Evolutionary conservation across 2,888 invertebrate species (phyloP).

Genomic region (Teleiodes luculella): DNA sequence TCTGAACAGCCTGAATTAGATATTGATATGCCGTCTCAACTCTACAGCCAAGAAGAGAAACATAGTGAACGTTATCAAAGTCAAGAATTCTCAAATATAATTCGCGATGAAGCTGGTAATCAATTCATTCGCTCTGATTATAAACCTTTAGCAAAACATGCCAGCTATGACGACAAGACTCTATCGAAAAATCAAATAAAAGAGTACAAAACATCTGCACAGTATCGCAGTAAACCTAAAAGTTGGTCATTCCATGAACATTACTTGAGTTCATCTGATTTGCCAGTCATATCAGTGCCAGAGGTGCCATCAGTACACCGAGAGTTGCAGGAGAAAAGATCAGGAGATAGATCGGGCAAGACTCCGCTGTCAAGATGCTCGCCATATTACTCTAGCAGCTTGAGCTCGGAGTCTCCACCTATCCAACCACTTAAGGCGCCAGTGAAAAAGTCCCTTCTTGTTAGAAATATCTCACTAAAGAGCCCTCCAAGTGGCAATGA

Average conservation of each 20-base stretch:
- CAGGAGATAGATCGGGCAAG: constrained; percentile 68
- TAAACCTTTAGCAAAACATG: constrained; percentile 80
- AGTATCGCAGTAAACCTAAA: constrained; percentile 78
- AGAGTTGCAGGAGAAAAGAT: constrained; percentile 68
- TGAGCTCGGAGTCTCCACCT: constrained; percentile 86
- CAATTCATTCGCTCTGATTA: constrained; percentile 75
- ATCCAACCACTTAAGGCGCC: constrained; percentile 82
- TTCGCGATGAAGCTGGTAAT: constrained; percentile 55
- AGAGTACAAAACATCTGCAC: constrained; percentile 79
- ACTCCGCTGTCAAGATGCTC: constrained; percentile 83
- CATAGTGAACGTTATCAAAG: constrained; percentile 82
- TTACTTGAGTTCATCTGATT: constrained; percentile 75
- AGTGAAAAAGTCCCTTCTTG: constrained; percentile 81
- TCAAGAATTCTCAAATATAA: constrained; percentile 79
- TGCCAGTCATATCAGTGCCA: constrained; percentile 76
- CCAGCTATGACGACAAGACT: constrained; percentile 82
- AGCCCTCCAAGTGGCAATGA: constrained; percentile 87
- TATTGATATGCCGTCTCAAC: constrained; percentile 75
- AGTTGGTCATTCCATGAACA: constrained; percentile 83
- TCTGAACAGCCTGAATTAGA: constrained; percentile 75
- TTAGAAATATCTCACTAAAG: constrained; percentile 80
- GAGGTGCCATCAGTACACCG: constrained; percentile 69
- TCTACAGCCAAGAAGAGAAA: constrained; percentile 81
- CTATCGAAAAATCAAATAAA: constrained; percentile 81
- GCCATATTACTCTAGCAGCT: constrained; percentile 86